A percentile compares a stretch with the other conserved stretches of the same genome.
Conservation (phyloP, 2,113 vertebrate species). For the Nycticryphes semicollaris region DNA sequence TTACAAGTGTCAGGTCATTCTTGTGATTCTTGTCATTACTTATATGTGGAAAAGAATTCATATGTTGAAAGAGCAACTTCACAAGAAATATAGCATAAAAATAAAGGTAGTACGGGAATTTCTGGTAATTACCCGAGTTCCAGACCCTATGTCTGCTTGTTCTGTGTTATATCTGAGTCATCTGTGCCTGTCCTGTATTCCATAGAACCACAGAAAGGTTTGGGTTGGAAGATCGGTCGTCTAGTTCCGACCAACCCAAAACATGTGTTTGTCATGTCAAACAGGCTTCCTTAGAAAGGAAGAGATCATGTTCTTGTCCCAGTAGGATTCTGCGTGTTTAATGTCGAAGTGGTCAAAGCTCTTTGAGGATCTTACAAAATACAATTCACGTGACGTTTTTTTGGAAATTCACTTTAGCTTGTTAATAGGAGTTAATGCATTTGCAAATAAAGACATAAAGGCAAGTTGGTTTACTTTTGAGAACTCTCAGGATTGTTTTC, state of each 20-base stretch:
- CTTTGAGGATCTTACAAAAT: not conserved
- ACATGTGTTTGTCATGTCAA: not conserved
- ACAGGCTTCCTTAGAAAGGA: slow-evolving; percentile 12
- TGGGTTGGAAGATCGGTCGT: too few species aligned
- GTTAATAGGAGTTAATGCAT: not conserved
- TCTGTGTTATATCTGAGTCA: not conserved
- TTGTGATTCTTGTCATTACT: not conserved
- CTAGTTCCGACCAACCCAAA: too few species aligned
- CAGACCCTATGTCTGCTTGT: not conserved
- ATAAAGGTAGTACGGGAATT: not conserved
- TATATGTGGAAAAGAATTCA: too few species aligned
- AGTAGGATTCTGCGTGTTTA: not conserved
- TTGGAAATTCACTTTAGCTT: not conserved
- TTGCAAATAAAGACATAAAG: slow-evolving; percentile 4
- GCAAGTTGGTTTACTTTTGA: not conserved
- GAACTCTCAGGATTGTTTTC: not conserved
- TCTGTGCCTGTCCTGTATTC: not conserved
- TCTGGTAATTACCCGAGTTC: not conserved
- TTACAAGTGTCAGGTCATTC: not conserved
- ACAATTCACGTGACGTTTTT: not conserved
- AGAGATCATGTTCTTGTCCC: not conserved
- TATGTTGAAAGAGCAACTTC: not conserved
- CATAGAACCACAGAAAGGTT: too few species aligned
- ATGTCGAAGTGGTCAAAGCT: not conserved
- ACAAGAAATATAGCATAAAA: not conserved